These are phyloP conservation scores for Saxidomus purpurata DNA, from an alignment of 1,140 invertebrate species.

Conservation along the genomic window DNA sequence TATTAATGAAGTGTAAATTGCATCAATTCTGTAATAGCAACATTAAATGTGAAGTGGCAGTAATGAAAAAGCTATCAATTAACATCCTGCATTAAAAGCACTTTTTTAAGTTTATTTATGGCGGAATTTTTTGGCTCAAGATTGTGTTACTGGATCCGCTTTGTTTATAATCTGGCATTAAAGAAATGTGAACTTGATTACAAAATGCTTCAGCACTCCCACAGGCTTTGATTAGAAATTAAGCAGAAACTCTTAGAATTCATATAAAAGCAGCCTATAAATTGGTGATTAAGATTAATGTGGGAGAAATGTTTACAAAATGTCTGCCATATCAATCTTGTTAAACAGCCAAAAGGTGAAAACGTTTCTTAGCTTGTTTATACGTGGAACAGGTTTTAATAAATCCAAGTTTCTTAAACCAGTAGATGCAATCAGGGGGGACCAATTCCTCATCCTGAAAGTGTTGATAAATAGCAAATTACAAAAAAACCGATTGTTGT, in stretches of 20 bases:
- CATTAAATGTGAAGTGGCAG: background rate
- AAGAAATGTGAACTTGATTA: background rate
- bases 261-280: conserved; percentile 13
- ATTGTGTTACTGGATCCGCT: background rate
- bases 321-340: conserved; percentile 19
- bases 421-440: background rate
- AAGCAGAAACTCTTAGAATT: conserved; percentile 22
- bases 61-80: background rate
- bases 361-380: background rate
- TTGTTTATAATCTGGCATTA: conserved; percentile 25
- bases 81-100: background rate
- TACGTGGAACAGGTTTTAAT: background rate
- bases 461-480: conserved; percentile 27
- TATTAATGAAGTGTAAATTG: background rate
- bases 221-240: conserved; percentile 31
- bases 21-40: conserved; percentile 20
- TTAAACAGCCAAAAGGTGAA: conserved; percentile 1
- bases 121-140: background rate
- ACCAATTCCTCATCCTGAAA: background rate
- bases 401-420: background rate
- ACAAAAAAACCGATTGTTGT: conserved; percentile 13
- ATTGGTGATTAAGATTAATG: conserved; percentile 29
- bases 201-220: background rate
- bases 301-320: conserved; percentile 19
- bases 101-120: background rate